Evolutionary conservation across 2,113 vertebrate species (phyloP).

Genomic region (Formicarius rufipectus): DNA sequence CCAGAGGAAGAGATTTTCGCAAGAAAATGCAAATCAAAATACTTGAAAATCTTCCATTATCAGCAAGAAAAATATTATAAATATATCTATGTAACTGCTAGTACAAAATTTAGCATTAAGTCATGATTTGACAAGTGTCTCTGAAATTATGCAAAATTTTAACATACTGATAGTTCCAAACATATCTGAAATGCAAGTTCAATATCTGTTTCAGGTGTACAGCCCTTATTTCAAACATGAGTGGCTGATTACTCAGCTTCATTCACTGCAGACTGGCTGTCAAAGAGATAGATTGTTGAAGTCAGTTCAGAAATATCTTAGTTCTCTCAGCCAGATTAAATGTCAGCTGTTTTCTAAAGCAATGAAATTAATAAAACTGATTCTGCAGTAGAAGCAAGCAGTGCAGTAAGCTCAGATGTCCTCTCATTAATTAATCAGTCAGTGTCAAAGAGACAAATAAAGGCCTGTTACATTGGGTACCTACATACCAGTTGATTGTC

Average conservation of each 20-base stretch:
- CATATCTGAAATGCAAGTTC: background rate
- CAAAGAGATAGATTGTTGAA: conserved; percentile 36
- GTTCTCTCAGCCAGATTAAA: conserved; percentile 9
- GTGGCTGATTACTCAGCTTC: conserved; percentile 16
- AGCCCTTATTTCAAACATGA: conserved; percentile 19
- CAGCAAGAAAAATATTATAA: background rate
- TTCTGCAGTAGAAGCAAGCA: background rate
- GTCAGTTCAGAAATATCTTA: conserved; percentile 17
- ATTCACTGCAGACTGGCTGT: conserved; percentile 34
- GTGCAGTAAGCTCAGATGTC: background rate
- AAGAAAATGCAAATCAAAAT: background rate
- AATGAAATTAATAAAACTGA: conserved; percentile 28
- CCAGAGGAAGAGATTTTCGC: background rate
- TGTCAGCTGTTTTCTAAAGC: conserved; percentile 23
- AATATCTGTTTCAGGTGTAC: background rate
- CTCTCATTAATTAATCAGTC: background rate
- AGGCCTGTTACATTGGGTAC: background rate
- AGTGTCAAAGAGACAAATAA: background rate
- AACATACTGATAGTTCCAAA: background rate
- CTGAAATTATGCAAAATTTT: background rate
- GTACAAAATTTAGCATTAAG: background rate
- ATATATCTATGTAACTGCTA: background rate
- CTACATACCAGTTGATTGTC: background rate
- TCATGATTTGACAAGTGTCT: background rate
- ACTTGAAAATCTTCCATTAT: background rate